Evolutionary conservation across 2,113 vertebrate genomes (phyloP).

Genomic region (Porphyrio hochstetteri): DNA sequence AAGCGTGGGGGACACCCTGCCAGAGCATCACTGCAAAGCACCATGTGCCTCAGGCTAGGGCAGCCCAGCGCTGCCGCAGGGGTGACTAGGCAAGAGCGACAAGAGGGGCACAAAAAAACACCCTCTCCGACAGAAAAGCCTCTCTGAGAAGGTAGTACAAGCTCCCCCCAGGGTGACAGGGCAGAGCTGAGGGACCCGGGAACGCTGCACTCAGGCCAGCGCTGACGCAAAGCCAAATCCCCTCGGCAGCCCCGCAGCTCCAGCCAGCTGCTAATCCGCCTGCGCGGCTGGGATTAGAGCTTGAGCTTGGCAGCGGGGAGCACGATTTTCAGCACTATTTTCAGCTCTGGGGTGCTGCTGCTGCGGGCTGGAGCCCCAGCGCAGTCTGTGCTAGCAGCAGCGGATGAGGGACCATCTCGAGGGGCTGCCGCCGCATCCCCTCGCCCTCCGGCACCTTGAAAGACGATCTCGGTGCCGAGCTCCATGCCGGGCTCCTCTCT

Average conservation of each 20-base stretch:
- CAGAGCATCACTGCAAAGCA: rapidly evolving
- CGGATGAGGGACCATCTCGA: background rate
- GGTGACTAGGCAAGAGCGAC: rapidly evolving
- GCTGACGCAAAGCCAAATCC: slow-evolving; percentile 50
- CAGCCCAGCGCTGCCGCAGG: background rate
- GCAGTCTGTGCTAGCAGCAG: rapidly evolving
- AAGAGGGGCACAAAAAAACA: background rate
- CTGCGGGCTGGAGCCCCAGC: background rate
- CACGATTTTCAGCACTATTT: slow-evolving; percentile 46
- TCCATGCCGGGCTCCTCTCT: background rate
- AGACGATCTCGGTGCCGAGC: slow-evolving; percentile 46
- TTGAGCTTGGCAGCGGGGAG: background rate
- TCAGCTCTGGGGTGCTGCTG: background rate
- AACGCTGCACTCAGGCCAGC: background rate
- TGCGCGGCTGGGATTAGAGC: slow-evolving; percentile 46
- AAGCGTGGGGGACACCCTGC: rapidly evolving
- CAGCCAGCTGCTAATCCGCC: slow-evolving; percentile 34
- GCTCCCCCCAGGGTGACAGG: background rate
- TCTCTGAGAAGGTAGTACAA: no score
- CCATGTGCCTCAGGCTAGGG: rapidly evolving
- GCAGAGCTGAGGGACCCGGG: background rate
- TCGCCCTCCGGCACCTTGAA: slow-evolving; percentile 53
- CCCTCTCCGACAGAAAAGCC: no score
- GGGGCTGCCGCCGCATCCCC: background rate
- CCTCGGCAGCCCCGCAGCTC: background rate